These are phyloP conservation scores for Macrobrachium nipponense DNA, from an alignment of 1,140 invertebrate genomes.

Conservation along the genomic window DNA sequence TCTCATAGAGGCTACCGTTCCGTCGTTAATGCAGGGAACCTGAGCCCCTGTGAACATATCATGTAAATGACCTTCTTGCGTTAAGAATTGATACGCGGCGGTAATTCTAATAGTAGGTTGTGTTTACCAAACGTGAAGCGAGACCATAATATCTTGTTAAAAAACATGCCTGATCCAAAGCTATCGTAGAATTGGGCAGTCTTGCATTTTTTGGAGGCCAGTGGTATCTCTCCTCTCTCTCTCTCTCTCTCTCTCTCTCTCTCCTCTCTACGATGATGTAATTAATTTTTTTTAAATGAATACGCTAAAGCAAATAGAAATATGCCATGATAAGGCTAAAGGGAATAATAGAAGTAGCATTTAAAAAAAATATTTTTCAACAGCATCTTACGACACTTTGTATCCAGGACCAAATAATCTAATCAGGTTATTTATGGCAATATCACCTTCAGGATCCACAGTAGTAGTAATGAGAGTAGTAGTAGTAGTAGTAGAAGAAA, in stretches of 20 bases:
- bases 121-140: slow-evolving; percentile 54
- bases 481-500: no score
- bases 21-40: background rate
- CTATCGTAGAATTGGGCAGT: background rate
- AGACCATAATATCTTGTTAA: slow-evolving; percentile 44
- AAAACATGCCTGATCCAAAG: background rate
- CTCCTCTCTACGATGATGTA: background rate
- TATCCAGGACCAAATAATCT: no score
- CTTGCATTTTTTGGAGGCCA: background rate
- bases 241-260: slow-evolving; percentile 18
- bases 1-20: background rate
- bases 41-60: no score
- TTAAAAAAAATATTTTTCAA: no score
- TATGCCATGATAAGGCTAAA: background rate
- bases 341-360: no score
- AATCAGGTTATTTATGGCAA: no score
- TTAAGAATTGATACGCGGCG: no score
- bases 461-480: no score
- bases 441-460: no score
- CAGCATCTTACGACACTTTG: no score
- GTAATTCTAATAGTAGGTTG: slow-evolving; percentile 26
- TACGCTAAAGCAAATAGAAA: background rate
- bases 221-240: slow-evolving; percentile 5
- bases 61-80: no score
- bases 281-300: background rate